Base-by-base conservation (phyloP, 2,888 invertebrate species). In the Leptinotarsa haldemani region DNA sequence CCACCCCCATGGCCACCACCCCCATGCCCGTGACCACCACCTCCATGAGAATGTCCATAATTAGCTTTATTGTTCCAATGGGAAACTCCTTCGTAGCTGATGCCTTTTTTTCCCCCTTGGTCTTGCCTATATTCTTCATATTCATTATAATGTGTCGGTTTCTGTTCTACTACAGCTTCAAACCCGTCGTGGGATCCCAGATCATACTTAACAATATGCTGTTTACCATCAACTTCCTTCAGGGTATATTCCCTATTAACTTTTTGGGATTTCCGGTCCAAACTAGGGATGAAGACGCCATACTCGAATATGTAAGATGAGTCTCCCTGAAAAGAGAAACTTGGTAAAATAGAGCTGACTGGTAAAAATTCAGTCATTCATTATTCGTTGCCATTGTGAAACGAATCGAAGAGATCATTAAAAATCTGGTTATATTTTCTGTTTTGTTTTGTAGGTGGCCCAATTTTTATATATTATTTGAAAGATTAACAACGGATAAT, bases 191-290 rank as follows among this genome's bases (percentile, higher is more conserved):
- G 80, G 20, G 75, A 75, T 40, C 61, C 69, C 7, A 75, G 75
- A 22, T 65, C 83, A 81, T 87, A 87, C 72, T 86, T 84, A 13
- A 87, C 87, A 13, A 85, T 81, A n/a, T 87, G 82, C 30, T 81
- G 82, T 69, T 86, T 86, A 75, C 87, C 87, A 79, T 87, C 87
- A 40, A 87, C 84, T 78, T 87, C 87, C 52, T 85, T 82, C 20
- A 87, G 72, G 61, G 83, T 82, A 82, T 87, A 87, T 15, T 79
- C 82, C 40, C 87, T 87, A 70, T 85, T 84, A 46, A 86, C 87
- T 20, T 84, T 78, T 86, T 82, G 71, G 18, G 83, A 82, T 77
- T 87, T 86, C 70, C 83, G 80, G 78, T 87, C 87, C 40, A 85
- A 83, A 30, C 87, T 87, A 68, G 85, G 84, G 77, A 87, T 87